These are phyloP conservation scores for Ailurus styani DNA, from an alignment of 2,113 vertebrate species.

Conservation along the genomic window DNA sequence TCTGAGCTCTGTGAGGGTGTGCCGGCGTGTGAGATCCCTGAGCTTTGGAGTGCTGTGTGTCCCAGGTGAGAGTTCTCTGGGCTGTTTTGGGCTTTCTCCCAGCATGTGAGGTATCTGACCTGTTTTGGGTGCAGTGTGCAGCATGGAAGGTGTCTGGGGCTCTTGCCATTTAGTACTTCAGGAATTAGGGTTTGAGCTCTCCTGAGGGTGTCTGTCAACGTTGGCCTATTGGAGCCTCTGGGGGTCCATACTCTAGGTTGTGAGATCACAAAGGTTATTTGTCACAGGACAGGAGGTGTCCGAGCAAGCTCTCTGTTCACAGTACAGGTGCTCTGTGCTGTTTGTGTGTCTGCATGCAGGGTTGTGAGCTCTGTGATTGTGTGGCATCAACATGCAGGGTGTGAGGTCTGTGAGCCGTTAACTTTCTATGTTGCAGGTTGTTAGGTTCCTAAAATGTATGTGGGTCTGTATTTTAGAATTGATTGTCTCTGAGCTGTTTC, in stretches of 20 bases:
- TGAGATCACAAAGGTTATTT: background rate
- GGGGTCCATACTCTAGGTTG: background rate
- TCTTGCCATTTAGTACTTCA: background rate
- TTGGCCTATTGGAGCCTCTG: background rate
- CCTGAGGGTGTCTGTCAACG: background rate
- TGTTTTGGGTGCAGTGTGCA: background rate
- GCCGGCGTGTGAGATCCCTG: background rate
- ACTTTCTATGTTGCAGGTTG: background rate
- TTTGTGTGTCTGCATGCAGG: background rate
- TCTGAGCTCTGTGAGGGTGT: background rate
- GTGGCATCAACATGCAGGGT: background rate
- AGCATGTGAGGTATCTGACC: background rate
- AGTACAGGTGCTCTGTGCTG: background rate
- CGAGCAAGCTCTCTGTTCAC: background rate
- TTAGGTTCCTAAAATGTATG: background rate
- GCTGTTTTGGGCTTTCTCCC: background rate
- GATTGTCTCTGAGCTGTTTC: background rate
- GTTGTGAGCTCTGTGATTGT: background rate
- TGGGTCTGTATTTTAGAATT: background rate
- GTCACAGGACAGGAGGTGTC: background rate
- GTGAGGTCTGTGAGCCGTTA: background rate
- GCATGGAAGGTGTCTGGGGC: background rate
- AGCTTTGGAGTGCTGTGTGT: background rate
- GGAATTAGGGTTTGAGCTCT: background rate
- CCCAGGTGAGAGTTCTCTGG: background rate